These are phyloP conservation scores for Hystrix brachyura DNA, from an alignment of 2,113 vertebrate species.

Conservation along the genomic window DNA sequence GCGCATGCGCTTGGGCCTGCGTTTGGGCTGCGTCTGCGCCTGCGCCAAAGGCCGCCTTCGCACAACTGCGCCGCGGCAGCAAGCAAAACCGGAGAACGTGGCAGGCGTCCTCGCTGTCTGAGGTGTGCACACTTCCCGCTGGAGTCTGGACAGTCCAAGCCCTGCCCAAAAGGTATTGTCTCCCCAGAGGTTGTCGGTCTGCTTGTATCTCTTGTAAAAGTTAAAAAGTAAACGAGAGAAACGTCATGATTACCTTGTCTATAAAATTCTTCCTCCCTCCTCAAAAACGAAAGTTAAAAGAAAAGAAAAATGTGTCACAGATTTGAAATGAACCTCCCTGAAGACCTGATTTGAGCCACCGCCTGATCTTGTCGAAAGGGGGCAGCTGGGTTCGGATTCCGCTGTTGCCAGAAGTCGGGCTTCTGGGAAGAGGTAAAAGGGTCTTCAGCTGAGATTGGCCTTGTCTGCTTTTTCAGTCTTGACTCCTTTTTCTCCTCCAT, in stretches of 20 bases:
- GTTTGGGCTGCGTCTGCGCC: no score
- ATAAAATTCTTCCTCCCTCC: background rate
- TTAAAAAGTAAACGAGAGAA: background rate
- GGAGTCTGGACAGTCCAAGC: conserved; percentile 83
- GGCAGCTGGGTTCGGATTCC: conserved; percentile 57
- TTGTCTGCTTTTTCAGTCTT: background rate
- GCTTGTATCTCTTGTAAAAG: background rate
- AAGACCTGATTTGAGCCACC: conserved; percentile 76
- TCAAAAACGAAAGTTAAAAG: background rate
- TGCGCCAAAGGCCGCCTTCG: conserved; percentile 23
- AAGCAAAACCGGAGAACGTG: conserved; percentile 74
- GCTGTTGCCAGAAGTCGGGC: conserved; percentile 42
- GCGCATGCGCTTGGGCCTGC: background rate
- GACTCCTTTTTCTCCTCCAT: background rate
- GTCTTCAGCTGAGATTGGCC: background rate
- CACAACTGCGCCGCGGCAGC: conserved; percentile 82
- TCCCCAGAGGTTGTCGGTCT: conserved; percentile 79
- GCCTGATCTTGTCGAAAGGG: conserved; percentile 69
- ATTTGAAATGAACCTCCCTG: background rate
- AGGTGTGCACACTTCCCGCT: conserved; percentile 75
- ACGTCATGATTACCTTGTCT: background rate
- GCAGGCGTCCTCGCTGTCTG: conserved; percentile 66
- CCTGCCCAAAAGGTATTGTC: conserved; percentile 81
- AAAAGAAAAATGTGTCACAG: background rate
- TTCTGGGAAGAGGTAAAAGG: conserved; percentile 61